These are phyloP conservation scores for Bucco capensis DNA, from an alignment of 2,113 vertebrate genomes.

Conservation along the genomic window DNA sequence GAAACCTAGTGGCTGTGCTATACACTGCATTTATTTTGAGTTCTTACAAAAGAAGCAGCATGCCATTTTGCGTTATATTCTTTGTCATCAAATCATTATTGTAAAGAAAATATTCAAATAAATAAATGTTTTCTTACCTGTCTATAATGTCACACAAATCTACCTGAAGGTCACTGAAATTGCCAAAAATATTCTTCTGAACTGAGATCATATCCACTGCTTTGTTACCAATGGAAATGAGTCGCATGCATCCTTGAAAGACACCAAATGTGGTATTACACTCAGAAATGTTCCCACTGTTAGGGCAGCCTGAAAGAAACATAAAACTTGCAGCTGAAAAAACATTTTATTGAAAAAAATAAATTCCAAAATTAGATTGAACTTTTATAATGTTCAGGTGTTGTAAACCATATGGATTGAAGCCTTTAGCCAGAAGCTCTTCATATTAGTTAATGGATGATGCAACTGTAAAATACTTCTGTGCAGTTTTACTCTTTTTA, in stretches of 20 bases:
- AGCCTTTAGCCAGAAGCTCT: not conserved
- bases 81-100: not conserved
- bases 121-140: slow-evolving; percentile 75
- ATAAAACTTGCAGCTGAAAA: not conserved
- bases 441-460: not conserved
- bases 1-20: not conserved
- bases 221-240: slow-evolving; percentile 76
- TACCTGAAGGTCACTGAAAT: slow-evolving; percentile 90
- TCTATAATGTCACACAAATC: slow-evolving; percentile 93
- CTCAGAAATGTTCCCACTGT: slow-evolving; percentile 56
- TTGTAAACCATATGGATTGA: not conserved
- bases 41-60: not conserved
- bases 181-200: slow-evolving; percentile 84
- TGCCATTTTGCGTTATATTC: not conserved
- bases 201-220: slow-evolving; percentile 85
- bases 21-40: not conserved
- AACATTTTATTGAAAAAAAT: not conserved
- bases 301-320: slow-evolving; percentile 82
- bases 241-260: slow-evolving; percentile 92
- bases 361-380: not conserved
- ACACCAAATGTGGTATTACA: slow-evolving; percentile 78
- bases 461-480: not conserved
- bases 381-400: not conserved
- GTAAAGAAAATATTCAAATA: not conserved
- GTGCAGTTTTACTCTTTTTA: not conserved